These are phyloP conservation scores for Hoplias malabaricus DNA, from an alignment of 2,113 vertebrate genomes.

Conservation along the genomic window DNA sequence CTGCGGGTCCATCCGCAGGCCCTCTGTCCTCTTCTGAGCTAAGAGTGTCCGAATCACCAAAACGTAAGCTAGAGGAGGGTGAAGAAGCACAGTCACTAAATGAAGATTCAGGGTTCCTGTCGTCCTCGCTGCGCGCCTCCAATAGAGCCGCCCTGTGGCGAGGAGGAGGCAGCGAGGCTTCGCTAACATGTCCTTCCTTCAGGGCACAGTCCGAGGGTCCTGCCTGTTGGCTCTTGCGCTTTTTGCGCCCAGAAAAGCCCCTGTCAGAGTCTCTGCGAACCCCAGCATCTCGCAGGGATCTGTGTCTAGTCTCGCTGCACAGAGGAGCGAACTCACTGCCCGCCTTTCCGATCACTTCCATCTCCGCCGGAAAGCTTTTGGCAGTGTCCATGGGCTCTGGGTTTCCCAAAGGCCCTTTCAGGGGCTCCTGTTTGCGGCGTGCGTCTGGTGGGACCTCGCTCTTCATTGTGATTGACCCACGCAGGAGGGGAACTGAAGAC, in stretches of 20 bases:
- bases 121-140: slow-evolving; percentile 84
- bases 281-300: slow-evolving; percentile 76
- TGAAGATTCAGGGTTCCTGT: slow-evolving; percentile 86
- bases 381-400: slow-evolving; percentile 85
- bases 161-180: slow-evolving; percentile 65
- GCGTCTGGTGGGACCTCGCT: slow-evolving; percentile 92
- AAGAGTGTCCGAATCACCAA: slow-evolving; percentile 95
- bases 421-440: slow-evolving; percentile 88
- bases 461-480: slow-evolving; percentile 90
- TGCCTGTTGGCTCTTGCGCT: slow-evolving; percentile 96
- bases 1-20: slow-evolving; percentile 45
- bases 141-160: slow-evolving; percentile 77
- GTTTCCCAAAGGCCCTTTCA: slow-evolving; percentile 93
- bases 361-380: slow-evolving; percentile 86
- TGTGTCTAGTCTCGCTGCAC: slow-evolving; percentile 74
- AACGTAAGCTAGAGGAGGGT: slow-evolving; percentile 92
- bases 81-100: slow-evolving; percentile 97
- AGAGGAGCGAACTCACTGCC: slow-evolving; percentile 89
- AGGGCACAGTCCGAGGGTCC: slow-evolving; percentile 90
- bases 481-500: slow-evolving; percentile 64
- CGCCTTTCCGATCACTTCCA: slow-evolving; percentile 95
- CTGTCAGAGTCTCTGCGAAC: slow-evolving; percentile 85
- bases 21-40: slow-evolving; percentile 91
- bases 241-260: slow-evolving; percentile 84
- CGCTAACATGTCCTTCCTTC: slow-evolving; percentile 76